Percentiles rank a stretch among this genome's conserved stretches.
These are phyloP conservation scores for Gibbula magus DNA, from an alignment of 2,888 invertebrate genomes.

Conservation along the genomic window DNA sequence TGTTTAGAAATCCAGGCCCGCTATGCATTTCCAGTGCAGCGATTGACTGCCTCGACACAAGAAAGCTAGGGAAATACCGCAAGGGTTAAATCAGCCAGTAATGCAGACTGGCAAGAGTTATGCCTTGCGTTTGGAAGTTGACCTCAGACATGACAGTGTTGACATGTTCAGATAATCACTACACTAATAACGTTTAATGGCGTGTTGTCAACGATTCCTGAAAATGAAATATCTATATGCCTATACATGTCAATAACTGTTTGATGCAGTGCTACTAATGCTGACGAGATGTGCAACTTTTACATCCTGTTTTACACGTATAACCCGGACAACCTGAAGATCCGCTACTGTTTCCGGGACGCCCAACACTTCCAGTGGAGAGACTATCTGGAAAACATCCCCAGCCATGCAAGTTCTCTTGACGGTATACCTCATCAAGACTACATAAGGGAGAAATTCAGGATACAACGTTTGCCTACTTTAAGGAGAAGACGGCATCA, in stretches of 20 bases:
- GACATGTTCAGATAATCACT: neutral
- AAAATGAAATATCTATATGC: no score
- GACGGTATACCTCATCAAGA: conserved; percentile 52
- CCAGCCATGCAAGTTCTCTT: conserved; percentile 54
- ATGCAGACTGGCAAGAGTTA: no score
- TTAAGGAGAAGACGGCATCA: neutral
- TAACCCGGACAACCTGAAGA: conserved; percentile 47
- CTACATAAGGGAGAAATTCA: conserved; percentile 33
- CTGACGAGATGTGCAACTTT: conserved; percentile 73
- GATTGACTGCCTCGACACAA: no score
- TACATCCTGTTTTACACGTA: conserved; percentile 69
- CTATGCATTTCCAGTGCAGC: no score
- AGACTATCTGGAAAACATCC: conserved; percentile 47
- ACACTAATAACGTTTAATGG: no score
- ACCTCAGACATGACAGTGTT: no score
- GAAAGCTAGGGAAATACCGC: no score
- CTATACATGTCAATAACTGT: neutral
- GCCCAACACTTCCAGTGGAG: conserved; percentile 53
- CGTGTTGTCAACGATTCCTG: no score
- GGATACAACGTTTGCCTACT: neutral
- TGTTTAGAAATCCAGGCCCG: no score
- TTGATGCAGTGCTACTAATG: conserved; percentile 54
- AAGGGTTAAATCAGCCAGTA: no score
- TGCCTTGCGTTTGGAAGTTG: no score
- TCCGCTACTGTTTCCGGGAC: conserved; percentile 58